Evolutionary conservation across 2,797 vertebrate species (phyloP), one percentile per base, ranked within the genome.

Genomic region (Sebastes minor): DNA sequence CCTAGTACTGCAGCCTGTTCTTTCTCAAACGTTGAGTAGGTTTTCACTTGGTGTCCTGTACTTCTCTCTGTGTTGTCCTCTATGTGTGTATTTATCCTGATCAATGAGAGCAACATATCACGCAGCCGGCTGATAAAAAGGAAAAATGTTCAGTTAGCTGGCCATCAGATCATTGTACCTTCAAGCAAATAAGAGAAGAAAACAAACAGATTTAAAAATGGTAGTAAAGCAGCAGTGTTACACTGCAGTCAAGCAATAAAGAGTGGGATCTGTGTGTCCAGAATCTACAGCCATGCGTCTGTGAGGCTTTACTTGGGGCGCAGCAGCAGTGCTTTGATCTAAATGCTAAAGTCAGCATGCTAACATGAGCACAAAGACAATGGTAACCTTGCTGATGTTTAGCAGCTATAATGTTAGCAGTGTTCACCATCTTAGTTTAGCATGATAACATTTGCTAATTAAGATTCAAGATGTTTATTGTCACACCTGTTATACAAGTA

Each of bases 201-300:
- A 64, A 65, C n/a, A 49, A 53, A 76, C 73, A 56, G 22, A 82
- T 73, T 57, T n/a, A 38, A 38, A 35, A 33, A 49, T 22, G 28
- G 52, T 38, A 10, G 25, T 60, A 76, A 59, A 71, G 55, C 55
- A 76, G 61, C 56, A 69, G 61, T 35, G 70, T 60, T 28, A 22
- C 46, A 27, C 61, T 74, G 69, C 81, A 79, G 71, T 66, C 20
- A 56, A 57, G 68, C 55, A 66, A 57, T 56, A 56, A 38, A 61
- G 65, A 65, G 32, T 7, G 28, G 6, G 55, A 63, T 71, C 55
- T 62, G 55, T 55, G 16, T 52, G 30, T 71, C 20, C 60, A 74
- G 63, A 62, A 52, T 78, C 23, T 9, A 8, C 20, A 55, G 30
- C 23, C 30, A 6, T 16, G 33, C 13, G 16, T 55, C 70, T 35